Evolutionary conservation across 2,797 vertebrate species (phyloP), one percentile per base, ranked within the genome.

Genomic region (Anisognathus igniventris): DNA sequence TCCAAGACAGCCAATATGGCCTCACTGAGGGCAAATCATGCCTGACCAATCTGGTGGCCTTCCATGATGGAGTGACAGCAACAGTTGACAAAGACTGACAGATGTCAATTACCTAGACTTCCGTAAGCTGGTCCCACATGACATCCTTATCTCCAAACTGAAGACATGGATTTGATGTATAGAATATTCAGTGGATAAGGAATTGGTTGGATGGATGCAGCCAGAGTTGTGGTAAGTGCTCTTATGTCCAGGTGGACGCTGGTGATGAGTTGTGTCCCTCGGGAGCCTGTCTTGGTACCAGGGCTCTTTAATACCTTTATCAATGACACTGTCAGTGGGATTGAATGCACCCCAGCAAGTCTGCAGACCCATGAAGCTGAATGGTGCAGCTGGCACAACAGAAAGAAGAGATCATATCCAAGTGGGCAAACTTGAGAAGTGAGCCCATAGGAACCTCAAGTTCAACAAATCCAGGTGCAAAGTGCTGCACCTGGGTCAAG

Each of bases 241-340:
- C 4, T 44, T 30, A 35, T 18, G 37, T 42, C 31, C 56, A 61
- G 31, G 42, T n/a, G 27, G 31, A 75, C 0, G 8, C 31, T 24
- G 23, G 19, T 40, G 48, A 42, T 7, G 4, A 37, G 31, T 4
- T 9, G 16, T 48, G 48, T 54, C 27, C 31, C 18, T 40, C 45
- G 27, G 10, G 25, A 25, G 14, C 31, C 33, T 0, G 0, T 60
- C 10, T 40, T 54, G 27, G 19, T 27, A n/a, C 9, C 9, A 40
- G 22, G 35, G 22, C 35, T 54, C 47, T 68, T 74, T 54, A 42
- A 47, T 53, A 30, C 7, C 39, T 40, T 60, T 54, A 31, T 31
- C 25, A 60, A 5, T 47, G 25, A 42, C 33, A 17, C 47, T 23
- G 13, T 28, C 31, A 48, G 31, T 37, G 40, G 10, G 31, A 75